Evolutionary conservation across 2,113 vertebrate genomes (phyloP), one percentile per base, ranked within the genome.

Genomic region (Rousettus leschenaultii): DNA sequence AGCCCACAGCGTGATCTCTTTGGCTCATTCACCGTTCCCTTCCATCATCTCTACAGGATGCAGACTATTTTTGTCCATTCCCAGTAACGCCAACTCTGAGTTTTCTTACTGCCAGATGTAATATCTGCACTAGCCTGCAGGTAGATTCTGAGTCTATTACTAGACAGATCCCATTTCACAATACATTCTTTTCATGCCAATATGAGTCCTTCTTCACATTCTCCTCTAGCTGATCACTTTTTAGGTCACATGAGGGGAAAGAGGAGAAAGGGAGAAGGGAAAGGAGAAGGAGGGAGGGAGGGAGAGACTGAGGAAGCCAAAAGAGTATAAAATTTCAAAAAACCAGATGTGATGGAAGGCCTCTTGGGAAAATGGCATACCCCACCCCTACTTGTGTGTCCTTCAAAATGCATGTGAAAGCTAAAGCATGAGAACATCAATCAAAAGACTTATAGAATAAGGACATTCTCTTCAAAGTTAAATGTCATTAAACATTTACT

Each of bases 91-190:
- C 7, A 63, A 70, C 51, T 15, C 45, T 11, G 75, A 66, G 21
- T 70, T 33, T 74, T 63, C 53, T 75, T 55, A 18, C 45, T 65
- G 61, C 71, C 90, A 94, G 92, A 91, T 96, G 59, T 40, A 63
- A 24, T 48, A 28, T 90, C 78, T 51, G 51, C 12, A 55, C 73
- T 11, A 51, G 78, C 73, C 53, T 18, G 5, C 4, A 28, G 90
- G 51, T 68, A 92, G 87, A 48, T 68, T 95, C 71, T 24, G 61
- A 65, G 43, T 74, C 43, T 68, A 40, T 66, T 38, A 12, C 38
- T 19, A 38, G 65, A 97, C 87, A 95, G 94, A 86, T 83, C 91
- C 38, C 21, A 40, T 80, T 85, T 80, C 48, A 57, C 57, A 73
- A 87, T 66, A 16, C 7, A 15, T 40, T 75, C 80, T 63, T 43